Percentiles rank a stretch among this genome's conserved stretches.
phyloP scores from a whole-genome alignment of 2,797 vertebrate species.

The Urocyon cinereoargenteus region DNA sequence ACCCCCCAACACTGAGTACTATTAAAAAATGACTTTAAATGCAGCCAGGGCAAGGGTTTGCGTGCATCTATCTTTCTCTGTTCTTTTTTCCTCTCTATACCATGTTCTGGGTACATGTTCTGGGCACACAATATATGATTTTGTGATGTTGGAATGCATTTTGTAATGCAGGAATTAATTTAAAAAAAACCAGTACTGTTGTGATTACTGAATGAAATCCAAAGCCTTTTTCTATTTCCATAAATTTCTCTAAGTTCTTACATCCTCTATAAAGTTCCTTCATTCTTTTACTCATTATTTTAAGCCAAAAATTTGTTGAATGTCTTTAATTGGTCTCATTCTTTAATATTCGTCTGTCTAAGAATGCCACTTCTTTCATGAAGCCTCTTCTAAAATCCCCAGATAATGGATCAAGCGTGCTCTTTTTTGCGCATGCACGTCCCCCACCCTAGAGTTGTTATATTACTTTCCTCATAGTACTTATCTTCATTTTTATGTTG shows the following conservation, averaged over 20 bases:
- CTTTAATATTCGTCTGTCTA: background rate
- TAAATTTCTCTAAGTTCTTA: background rate
- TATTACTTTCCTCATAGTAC: background rate
- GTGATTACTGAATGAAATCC: background rate
- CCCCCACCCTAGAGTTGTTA: background rate
- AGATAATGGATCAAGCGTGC: background rate
- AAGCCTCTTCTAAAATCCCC: background rate
- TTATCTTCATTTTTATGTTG: background rate
- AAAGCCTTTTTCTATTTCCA: background rate
- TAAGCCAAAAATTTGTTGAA: background rate
- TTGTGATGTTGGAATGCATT: background rate
- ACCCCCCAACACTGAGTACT: background rate
- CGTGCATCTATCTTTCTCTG: too few species aligned
- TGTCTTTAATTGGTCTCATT: background rate
- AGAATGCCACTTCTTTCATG: background rate
- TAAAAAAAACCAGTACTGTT: background rate
- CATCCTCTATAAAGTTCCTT: background rate
- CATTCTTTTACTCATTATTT: background rate
- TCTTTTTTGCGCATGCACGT: too few species aligned
- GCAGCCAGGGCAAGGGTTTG: fast-evolving
- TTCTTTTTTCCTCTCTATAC: background rate
- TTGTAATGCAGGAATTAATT: background rate
- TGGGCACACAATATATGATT: background rate
- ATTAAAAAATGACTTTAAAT: background rate
- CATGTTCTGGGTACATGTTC: background rate